Evolutionary conservation across 1,140 invertebrate species (phyloP).

Genomic region (Dreissena rostriformis): DNA sequence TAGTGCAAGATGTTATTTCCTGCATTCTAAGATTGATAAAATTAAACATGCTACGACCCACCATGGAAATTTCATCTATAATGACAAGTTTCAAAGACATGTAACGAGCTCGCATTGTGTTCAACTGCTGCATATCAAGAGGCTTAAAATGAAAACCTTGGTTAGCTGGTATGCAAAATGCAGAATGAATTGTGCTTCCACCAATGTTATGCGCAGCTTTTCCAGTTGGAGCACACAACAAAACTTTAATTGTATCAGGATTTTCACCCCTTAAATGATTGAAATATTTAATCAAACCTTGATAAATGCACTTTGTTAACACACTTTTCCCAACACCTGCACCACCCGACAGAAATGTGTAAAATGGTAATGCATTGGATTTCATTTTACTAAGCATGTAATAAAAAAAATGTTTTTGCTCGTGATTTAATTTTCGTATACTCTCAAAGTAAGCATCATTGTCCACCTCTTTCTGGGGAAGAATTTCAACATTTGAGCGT

Average conservation of each 20-base stretch:
- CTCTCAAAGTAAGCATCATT: background rate
- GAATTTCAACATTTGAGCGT: background rate
- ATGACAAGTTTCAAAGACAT: slow-evolving; percentile 46
- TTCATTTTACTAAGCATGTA: background rate
- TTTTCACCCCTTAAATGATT: slow-evolving; percentile 9
- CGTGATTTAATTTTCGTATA: background rate
- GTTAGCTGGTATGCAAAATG: too few relatives aligned
- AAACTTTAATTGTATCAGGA: slow-evolving; percentile 10
- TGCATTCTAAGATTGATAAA: slow-evolving; percentile 57
- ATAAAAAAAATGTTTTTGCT: slow-evolving; percentile 24
- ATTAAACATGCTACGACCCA: slow-evolving; percentile 56
- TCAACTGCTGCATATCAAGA: slow-evolving; percentile 11
- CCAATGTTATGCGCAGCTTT: too few relatives aligned
- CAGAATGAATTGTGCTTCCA: too few relatives aligned
- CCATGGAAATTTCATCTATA: slow-evolving; percentile 65
- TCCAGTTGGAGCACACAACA: too few relatives aligned
- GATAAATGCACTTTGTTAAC: slow-evolving; percentile 16
- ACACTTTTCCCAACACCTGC: slow-evolving; percentile 52
- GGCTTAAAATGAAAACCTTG: slow-evolving; percentile 38
- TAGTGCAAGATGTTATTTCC: slow-evolving; percentile 41
- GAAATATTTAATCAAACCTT: slow-evolving; percentile 42
- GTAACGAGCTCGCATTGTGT: slow-evolving; percentile 25
- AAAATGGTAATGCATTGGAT: background rate
- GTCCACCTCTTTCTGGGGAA: background rate
- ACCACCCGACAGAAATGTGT: slow-evolving; percentile 43